Evolutionary conservation across 2,113 vertebrate species (phyloP), one percentile per base, ranked within the genome.

Genomic region (Candoia aspera): DNA sequence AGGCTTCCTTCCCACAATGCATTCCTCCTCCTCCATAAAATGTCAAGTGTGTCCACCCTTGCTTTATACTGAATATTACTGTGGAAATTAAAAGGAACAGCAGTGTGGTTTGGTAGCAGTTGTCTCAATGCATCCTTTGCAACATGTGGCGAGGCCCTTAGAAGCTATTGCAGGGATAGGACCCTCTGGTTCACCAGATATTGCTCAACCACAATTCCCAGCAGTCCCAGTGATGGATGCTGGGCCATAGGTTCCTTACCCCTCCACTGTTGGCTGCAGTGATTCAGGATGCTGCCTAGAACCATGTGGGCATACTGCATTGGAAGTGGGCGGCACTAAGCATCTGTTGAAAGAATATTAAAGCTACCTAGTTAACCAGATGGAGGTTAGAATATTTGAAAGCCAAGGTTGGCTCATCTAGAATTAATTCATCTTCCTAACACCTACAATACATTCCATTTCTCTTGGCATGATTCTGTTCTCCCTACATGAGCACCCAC

Each of bases 361-460:
- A 89, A 92, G 37, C 68, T 60, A n/a, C 26, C 15, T 79, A 59
- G 68, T 46, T 92, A 92, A 83, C 86, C 91, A 92, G 86, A 92
- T 92, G 91, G 91, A 92, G 86, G 91, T 88, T 92, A 92, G 68
- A 60, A 92, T 60, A 84, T 88, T 33, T 84, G 91, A 92, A 92
- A 53, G 91, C 73, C 24, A 55, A 84, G 26, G 86, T 53, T 92
- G 91, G 55, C 91, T 92, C 91, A 84, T 84, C 86, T 86, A 88
- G 55, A 58, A 59, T 91, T 88, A 88, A 88, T 91, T 91, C 54
- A 3, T 87, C 91, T 92, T 53, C 64, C 68, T 88, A 60, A 84
- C 86, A 89, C 86, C 91, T 88, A 92, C 86, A 84, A 62, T 57
- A 60, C 73, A 84, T 59, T 84, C 46, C 73, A 19, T 60, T 92